Conservation (phyloP, 2,797 vertebrate species). For the Sebastes goodei region DNA sequence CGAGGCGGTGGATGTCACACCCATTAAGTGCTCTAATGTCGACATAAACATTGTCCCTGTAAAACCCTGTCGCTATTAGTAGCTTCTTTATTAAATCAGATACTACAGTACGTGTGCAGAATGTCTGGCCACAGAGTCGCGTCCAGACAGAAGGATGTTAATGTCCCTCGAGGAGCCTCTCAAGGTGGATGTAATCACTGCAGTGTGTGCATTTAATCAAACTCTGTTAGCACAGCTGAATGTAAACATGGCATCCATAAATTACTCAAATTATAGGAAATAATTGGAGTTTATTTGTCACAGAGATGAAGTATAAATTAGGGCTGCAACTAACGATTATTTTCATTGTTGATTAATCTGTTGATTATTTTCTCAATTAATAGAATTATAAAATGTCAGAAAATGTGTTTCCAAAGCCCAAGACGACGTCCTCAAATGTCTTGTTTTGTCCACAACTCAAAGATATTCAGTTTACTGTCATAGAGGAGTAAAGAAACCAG, state of each 20-base stretch:
- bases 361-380: no score
- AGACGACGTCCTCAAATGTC: no score
- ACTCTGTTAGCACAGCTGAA: neutral
- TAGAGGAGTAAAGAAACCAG: no score
- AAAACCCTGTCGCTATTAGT: conserved; percentile 49
- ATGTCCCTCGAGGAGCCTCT: conserved; percentile 35
- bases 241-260: neutral
- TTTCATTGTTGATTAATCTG: no score
- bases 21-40: conserved; percentile 62
- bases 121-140: conserved; percentile 15
- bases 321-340: no score
- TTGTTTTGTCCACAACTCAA: no score
- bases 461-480: no score
- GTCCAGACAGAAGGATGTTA: conserved; percentile 13
- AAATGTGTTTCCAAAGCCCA: no score
- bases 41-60: conserved; percentile 57
- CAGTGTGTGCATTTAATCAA: conserved; percentile 1
- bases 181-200: conserved; percentile 40
- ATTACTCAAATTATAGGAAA: neutral
- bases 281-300: neutral
- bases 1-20: conserved; percentile 42
- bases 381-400: no score
- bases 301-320: neutral
- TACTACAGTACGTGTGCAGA: conserved; percentile 17
- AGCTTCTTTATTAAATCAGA: conserved; percentile 65